These are phyloP conservation scores for Meloe dianella DNA, from an alignment of 2,888 invertebrate genomes.

Conservation along the genomic window DNA sequence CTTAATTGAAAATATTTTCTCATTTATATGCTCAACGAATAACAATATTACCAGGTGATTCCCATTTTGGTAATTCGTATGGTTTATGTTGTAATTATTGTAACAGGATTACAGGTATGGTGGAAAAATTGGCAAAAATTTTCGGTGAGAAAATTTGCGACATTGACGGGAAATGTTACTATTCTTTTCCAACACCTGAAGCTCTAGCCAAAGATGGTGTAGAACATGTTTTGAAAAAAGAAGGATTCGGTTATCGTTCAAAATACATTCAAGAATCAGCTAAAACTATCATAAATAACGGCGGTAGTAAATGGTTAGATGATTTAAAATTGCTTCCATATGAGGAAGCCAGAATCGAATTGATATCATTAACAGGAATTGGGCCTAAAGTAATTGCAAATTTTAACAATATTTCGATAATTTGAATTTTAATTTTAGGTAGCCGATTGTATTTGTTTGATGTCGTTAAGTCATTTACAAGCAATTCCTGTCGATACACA, in stretches of 20 bases:
- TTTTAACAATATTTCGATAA: not conserved
- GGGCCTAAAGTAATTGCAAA: conserved; percentile 81
- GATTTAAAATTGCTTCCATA: conserved; percentile 73
- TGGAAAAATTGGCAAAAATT: conserved; percentile 81
- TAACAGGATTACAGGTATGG: conserved; percentile 85
- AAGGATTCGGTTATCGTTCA: conserved; percentile 88
- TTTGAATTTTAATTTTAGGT: conserved; percentile 65
- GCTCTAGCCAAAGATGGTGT: conserved; percentile 67
- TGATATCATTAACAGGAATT: conserved; percentile 84
- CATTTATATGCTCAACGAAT: conserved; percentile 97
- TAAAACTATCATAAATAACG: conserved; percentile 66
- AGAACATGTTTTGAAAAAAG: conserved; percentile 72
- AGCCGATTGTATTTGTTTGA: conserved; percentile 96
- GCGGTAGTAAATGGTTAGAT: conserved; percentile 76
- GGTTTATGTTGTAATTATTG: conserved; percentile 15
- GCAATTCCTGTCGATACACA: conserved; percentile 97
- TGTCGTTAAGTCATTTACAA: conserved; percentile 89
- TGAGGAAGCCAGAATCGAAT: conserved; percentile 71
- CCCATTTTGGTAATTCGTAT: conserved; percentile 3
- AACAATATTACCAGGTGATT: conserved; percentile 87
- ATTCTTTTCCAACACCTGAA: conserved; percentile 81
- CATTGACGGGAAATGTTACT: conserved; percentile 69
- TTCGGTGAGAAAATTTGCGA: conserved; percentile 81
- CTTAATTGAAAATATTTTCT: conserved; percentile 89
- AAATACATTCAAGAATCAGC: conserved; percentile 83